Percentiles rank a stretch among this genome's conserved stretches.
Conservation (phyloP, 1,140 invertebrate species). For the Teleogryllus occipitalis region DNA sequence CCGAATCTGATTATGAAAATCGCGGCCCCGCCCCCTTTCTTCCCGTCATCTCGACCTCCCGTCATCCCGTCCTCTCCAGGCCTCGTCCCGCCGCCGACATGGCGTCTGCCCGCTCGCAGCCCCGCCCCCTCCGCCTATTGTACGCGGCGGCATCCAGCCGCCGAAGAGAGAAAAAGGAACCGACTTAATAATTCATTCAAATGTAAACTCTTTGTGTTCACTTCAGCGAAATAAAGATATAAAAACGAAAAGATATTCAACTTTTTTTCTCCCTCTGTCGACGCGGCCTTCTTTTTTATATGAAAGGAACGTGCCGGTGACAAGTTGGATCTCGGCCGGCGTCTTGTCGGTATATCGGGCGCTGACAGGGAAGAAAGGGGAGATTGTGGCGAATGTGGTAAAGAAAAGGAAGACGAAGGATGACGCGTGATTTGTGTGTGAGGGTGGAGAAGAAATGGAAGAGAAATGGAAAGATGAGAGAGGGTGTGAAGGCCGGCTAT, state of each 20-base stretch:
- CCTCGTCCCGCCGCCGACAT: too few species aligned
- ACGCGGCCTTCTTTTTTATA: neutral
- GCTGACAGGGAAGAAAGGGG: neutral
- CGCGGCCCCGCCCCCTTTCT: too few species aligned
- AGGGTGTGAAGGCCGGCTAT: too few species aligned
- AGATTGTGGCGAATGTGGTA: too few species aligned
- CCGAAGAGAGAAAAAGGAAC: neutral
- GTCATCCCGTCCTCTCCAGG: too few species aligned
- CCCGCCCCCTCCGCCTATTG: neutral
- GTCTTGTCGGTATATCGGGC: neutral
- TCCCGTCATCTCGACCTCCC: too few species aligned
- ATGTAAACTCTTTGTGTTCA: neutral
- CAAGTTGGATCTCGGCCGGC: neutral
- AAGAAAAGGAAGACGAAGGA: too few species aligned
- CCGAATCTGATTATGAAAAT: constrained; percentile 5
- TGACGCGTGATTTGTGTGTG: too few species aligned
- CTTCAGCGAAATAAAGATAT: neutral
- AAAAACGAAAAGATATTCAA: neutral
- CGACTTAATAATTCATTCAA: neutral
- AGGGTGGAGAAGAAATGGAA: too few species aligned
- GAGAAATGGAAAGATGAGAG: too few species aligned
- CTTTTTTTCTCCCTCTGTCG: neutral
- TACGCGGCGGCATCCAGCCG: neutral
- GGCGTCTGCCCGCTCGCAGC: neutral
- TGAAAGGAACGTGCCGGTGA: neutral